A percentile compares a stretch with the other conserved stretches of the same genome.
Evolutionary conservation across 2,113 vertebrate genomes (phyloP).

Genomic region (Elanus axillaris): DNA sequence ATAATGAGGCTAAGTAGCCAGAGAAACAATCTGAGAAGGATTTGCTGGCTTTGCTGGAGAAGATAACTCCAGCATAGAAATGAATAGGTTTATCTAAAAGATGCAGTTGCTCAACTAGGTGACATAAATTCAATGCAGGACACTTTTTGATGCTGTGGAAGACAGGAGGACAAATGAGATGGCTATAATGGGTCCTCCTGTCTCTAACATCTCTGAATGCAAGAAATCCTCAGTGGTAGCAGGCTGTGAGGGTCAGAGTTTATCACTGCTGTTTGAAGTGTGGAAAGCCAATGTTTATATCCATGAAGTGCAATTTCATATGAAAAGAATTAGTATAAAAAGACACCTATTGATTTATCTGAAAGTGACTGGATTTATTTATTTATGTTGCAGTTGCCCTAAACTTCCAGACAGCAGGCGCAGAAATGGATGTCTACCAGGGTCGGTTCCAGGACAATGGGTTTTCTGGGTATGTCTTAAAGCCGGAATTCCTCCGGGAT

Average conservation of each 20-base stretch:
- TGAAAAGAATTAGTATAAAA: background rate
- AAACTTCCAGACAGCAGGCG: constrained; percentile 90
- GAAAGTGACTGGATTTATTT: background rate
- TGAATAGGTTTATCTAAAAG: background rate
- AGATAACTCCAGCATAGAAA: background rate
- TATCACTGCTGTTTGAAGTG: background rate
- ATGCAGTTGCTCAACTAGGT: background rate
- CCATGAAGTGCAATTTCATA: background rate
- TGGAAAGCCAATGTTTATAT: background rate
- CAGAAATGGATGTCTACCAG: constrained; percentile 93
- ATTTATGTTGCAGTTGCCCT: constrained; percentile 82
- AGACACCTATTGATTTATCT: background rate
- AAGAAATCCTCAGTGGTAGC: background rate
- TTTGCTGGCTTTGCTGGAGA: background rate
- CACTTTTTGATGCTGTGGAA: background rate
- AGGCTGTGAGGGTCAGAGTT: background rate
- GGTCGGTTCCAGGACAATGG: constrained; percentile 88
- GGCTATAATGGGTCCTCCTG: background rate
- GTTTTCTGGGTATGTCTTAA: constrained; percentile 87
- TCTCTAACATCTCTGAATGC: background rate
- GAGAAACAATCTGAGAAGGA: background rate
- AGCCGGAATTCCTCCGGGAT: constrained; percentile 85
- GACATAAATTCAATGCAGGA: background rate
- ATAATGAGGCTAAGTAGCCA: background rate
- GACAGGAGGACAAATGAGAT: background rate